Evolutionary conservation across 2,888 invertebrate genomes (phyloP).

Genomic region (Torymus texanus): DNA sequence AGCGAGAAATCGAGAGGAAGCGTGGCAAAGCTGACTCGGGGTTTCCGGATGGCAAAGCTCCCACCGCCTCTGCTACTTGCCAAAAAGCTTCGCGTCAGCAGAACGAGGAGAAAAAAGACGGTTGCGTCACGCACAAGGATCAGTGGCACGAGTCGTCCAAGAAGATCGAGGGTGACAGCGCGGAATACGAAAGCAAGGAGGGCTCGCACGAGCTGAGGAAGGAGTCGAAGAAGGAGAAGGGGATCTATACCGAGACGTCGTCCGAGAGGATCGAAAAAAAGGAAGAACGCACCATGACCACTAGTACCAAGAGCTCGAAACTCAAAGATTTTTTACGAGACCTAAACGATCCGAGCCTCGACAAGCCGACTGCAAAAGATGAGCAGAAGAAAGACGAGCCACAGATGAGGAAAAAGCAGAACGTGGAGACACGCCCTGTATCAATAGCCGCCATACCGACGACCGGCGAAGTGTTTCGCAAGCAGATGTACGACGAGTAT

Average conservation of each 20-base stretch:
- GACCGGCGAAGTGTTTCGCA: slow-evolving; percentile 83
- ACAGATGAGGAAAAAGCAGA: not conserved
- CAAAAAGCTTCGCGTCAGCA: slow-evolving; percentile 13
- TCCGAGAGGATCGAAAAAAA: slow-evolving; percentile 56
- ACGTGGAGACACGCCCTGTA: slow-evolving; percentile 58
- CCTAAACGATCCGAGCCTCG: slow-evolving; percentile 5
- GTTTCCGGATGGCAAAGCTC: no score
- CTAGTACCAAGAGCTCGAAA: not conserved
- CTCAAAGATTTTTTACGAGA: slow-evolving; percentile 38
- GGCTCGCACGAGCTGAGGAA: slow-evolving; percentile 60
- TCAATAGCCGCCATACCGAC: slow-evolving; percentile 74
- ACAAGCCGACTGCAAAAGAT: not conserved
- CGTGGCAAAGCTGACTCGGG: not conserved
- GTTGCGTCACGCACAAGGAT: slow-evolving; percentile 52
- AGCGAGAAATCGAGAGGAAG: slow-evolving; percentile 53
- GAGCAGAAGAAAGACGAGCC: not conserved
- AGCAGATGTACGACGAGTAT: slow-evolving; percentile 91
- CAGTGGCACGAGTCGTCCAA: slow-evolving; percentile 64
- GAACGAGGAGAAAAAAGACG: slow-evolving; percentile 5
- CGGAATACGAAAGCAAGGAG: slow-evolving; percentile 60
- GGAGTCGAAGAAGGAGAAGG: slow-evolving; percentile 56
- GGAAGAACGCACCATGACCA: slow-evolving; percentile 31
- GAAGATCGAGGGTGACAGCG: slow-evolving; percentile 57
- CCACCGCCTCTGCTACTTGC: not conserved
- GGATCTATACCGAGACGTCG: slow-evolving; percentile 60